Evolutionary conservation across 2,888 invertebrate genomes (phyloP).

Genomic region (Cynaeus angustus): DNA sequence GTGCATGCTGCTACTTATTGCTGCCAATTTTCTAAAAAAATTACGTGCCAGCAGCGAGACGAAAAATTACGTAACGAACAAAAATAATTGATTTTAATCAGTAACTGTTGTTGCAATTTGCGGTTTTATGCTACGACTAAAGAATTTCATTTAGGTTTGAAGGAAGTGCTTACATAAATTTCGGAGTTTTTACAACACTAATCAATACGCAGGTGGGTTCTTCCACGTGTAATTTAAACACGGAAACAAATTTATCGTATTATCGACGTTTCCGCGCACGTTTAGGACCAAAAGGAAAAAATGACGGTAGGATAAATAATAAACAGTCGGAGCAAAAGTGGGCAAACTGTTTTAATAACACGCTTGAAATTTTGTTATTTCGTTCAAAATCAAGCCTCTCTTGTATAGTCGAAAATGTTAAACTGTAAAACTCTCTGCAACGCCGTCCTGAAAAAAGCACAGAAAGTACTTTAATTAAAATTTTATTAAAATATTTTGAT

Average conservation of each 20-base stretch:
- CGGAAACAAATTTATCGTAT: conserved; percentile 40
- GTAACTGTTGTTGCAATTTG: too few relatives aligned
- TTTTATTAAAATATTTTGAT: too few relatives aligned
- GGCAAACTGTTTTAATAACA: too few relatives aligned
- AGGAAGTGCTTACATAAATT: conserved; percentile 14
- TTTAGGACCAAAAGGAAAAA: too few relatives aligned
- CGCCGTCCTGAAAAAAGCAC: too few relatives aligned
- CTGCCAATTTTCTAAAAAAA: conserved; percentile 35
- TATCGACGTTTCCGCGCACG: conserved; percentile 28
- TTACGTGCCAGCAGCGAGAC: neutral
- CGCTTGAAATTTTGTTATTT: too few relatives aligned
- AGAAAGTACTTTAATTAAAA: too few relatives aligned
- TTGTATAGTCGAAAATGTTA: too few relatives aligned
- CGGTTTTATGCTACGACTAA: neutral
- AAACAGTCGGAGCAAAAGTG: too few relatives aligned
- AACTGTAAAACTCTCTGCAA: too few relatives aligned
- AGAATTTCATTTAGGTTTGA: neutral
- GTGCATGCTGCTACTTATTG: conserved; percentile 32
- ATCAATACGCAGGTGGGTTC: conserved; percentile 41
- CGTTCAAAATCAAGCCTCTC: too few relatives aligned
- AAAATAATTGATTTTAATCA: conserved; percentile 36
- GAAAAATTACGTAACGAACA: conserved; percentile 32
- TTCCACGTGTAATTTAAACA: conserved; percentile 39
- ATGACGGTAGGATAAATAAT: too few relatives aligned
- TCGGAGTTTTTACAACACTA: conserved; percentile 7